Evolutionary conservation across 2,888 invertebrate species (phyloP).

Genomic region (Thereva unica): DNA sequence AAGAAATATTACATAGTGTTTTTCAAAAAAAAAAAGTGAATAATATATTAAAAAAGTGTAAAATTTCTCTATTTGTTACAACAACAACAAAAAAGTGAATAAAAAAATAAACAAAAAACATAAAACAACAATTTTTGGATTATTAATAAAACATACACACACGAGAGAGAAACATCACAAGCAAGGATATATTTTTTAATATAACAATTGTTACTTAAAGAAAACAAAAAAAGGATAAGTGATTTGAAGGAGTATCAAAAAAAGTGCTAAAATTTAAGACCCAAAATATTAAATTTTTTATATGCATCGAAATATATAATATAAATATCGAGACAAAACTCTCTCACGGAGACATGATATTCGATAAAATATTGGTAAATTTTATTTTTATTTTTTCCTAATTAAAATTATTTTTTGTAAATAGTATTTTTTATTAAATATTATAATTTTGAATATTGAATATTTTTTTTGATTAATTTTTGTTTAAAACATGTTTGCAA

Average conservation of each 20-base stretch:
- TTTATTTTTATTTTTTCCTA: slow-evolving; percentile 14
- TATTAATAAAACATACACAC: too few relatives aligned
- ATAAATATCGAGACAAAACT: slow-evolving; percentile 40
- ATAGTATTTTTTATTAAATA: slow-evolving; percentile 11
- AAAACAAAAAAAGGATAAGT: too few relatives aligned
- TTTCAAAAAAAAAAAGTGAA: too few relatives aligned
- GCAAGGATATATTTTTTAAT: too few relatives aligned
- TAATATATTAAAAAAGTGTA: too few relatives aligned
- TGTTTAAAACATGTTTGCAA: background rate
- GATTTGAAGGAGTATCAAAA: background rate
- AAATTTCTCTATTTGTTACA: too few relatives aligned
- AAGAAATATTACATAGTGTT: too few relatives aligned
- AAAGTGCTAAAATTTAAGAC: slow-evolving; percentile 28
- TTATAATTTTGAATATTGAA: background rate
- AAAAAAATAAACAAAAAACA: too few relatives aligned
- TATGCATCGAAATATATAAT: slow-evolving; percentile 9
- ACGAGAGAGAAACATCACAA: too few relatives aligned
- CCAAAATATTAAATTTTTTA: slow-evolving; percentile 5
- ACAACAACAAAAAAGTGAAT: too few relatives aligned
- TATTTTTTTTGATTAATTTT: background rate
- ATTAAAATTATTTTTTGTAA: slow-evolving; percentile 7
- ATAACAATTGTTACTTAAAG: too few relatives aligned
- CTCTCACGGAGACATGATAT: slow-evolving; percentile 53
- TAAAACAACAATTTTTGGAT: too few relatives aligned
- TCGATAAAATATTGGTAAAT: slow-evolving; percentile 52